Evolutionary conservation across 2,113 vertebrate genomes (phyloP), one percentile per base, ranked within the genome.

Genomic region (Cynocephalus volans): DNA sequence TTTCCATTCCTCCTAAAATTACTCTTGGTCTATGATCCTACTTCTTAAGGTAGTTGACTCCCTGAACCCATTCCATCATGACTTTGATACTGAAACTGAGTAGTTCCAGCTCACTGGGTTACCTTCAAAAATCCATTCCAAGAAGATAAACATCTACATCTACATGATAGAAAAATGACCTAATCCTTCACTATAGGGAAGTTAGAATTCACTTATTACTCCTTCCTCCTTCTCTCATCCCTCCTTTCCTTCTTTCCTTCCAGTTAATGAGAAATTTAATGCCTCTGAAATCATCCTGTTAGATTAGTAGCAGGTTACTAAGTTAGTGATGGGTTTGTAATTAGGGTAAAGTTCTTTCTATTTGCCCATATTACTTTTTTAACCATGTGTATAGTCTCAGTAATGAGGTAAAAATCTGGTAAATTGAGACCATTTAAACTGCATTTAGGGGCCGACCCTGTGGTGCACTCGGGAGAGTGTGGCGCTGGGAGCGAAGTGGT

Each of bases 351-450:
- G 41, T 65, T 93, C 31, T 94, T 83, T 70, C 26, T 17, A 21
- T 84, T 95, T 95, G 52, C 48, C 52, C 21, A 65, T 41, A 76
- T 72, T 76, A 28, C 14, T 93, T 88, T 90, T 81, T 86, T 50
- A 48, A 58, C 15, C 45, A 73, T 77, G 64, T 54, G 6, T 81
- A 19, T 65, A 90, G 41, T 77, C 48, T 81, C 65, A 88, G 54
- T 93, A 90, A 96, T 77, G 73, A 90, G 58, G 73, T 75, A 50
- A 64, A 67, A 90, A 67, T 79, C 24, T 87, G 82, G 45, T 79
- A 90, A 90, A 92, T 50, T 75, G 56, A 90, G 76, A 48, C 28
- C n/a, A 50, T 58, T 73, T 76, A 33, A 94, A 90, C 36, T 28
- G 62, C 24, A n/a, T 88, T 88, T 19, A n/a, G n/a, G n/a, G n/a